Evolutionary conservation across 2,888 invertebrate genomes (phyloP), one percentile per base, ranked within the genome.

Genomic region (Meteorus colon): DNA sequence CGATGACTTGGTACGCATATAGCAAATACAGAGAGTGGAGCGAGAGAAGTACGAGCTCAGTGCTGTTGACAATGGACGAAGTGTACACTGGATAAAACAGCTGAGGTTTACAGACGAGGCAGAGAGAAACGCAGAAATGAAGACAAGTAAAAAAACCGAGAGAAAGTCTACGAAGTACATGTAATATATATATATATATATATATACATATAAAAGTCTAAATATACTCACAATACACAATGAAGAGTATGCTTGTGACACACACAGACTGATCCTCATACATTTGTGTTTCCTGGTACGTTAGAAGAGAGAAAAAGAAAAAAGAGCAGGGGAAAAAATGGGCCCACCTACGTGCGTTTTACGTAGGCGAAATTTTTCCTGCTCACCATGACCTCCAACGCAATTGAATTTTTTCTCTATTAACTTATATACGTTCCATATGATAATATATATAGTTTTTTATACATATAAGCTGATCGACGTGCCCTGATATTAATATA

Each of bases 31-130:
- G 12, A 70, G 34, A 59, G 4, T 19, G 5, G n/a, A 27, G 65
- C 55, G 29, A 63, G 67, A 31, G 67, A 59, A 75, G 48, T 71
- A 71, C 41, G 68, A 69, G 59, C 69, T 75, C 29, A 72, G 74
- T 74, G 66, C 75, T 80, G 70, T 78, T 77, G 78, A 76, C 77
- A 27, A 19, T 71, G 75, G 73, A 78, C 77, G 77, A 74, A 68
- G 76, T 67, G 72, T 69, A 77, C 72, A 70, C 55, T 55, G 74
- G 77, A 72, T 75, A 75, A 80, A 76, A 73, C 63, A 71, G 60
- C 48, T 48, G 55, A 65, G 65, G 34, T 19, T 34, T 41, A 34
- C 19, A 41, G 65, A 24, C 10, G 19, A 55, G 19, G n/a, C n/a
- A 1, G 27, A 19, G 29, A 48, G 27, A 24, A 37, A 45, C 6